Evolutionary conservation across 2,888 invertebrate species (phyloP).

Genomic region (Lasioglossum malachurum): DNA sequence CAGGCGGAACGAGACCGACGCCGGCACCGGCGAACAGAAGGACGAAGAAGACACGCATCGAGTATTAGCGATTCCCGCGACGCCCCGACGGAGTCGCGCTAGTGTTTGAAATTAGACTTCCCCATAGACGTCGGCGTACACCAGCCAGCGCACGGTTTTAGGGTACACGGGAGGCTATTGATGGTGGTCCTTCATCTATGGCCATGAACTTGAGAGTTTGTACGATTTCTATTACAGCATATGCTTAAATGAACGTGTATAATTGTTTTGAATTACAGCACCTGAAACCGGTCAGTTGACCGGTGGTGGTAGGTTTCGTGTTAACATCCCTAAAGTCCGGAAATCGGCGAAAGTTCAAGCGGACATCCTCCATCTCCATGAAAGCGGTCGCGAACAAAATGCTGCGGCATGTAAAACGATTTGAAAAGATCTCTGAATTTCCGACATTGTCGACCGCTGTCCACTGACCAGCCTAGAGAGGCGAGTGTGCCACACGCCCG

Average conservation of each 20-base stretch:
- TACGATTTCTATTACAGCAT: neutral
- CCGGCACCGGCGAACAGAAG: slow-evolving; percentile 28
- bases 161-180: neutral
- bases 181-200: neutral
- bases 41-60: slow-evolving; percentile 32
- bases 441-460: neutral
- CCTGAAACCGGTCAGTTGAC: neutral
- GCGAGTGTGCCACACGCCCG: slow-evolving; percentile 57
- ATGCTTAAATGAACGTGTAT: no score
- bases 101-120: slow-evolving; percentile 62
- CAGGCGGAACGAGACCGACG: slow-evolving; percentile 2
- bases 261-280: neutral
- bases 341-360: neutral
- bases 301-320: neutral
- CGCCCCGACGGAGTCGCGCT: slow-evolving; percentile 51
- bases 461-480: neutral
- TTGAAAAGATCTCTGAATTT: neutral
- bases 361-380: neutral
- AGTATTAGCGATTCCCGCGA: slow-evolving; percentile 54
- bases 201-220: neutral
- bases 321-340: neutral
- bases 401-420: neutral
- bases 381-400: neutral
- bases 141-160: neutral
- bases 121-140: slow-evolving; percentile 38